Conservation (phyloP, 2,888 invertebrate genomes). For the Anthophora plumipes region DNA sequence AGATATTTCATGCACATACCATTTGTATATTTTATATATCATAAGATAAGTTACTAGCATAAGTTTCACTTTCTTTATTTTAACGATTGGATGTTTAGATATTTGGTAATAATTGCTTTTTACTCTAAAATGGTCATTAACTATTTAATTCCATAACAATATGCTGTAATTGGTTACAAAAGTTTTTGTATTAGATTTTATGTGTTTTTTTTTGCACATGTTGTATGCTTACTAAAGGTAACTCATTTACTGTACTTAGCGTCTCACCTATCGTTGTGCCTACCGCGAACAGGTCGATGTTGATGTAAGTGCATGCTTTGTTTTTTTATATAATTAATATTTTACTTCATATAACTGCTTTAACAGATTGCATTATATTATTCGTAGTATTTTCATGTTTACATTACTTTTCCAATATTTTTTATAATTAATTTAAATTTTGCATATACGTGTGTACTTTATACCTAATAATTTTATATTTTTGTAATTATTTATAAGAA, state of each 20-base stretch:
- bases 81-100: conserved; percentile 1
- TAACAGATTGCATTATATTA: conserved; percentile 38
- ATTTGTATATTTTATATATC: conserved; percentile 2
- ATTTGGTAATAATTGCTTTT: conserved; percentile 13
- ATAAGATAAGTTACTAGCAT: conserved; percentile 6
- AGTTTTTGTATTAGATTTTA: conserved; percentile 16
- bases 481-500: conserved; percentile 6
- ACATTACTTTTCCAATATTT: conserved; percentile 3
- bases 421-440: conserved; percentile 8
- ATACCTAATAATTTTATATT: no score
- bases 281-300: conserved; percentile 79
- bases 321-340: conserved; percentile 57
- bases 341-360: conserved; percentile 37
- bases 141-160: conserved; percentile 23
- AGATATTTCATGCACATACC: conserved; percentile 1
- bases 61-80: conserved; percentile 20
- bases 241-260: conserved; percentile 80
- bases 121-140: conserved; percentile 15
- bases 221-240: conserved; percentile 69
- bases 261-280: conserved; percentile 80
- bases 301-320: conserved; percentile 82
- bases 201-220: conserved; percentile 42
- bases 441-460: background rate
- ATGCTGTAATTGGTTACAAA: conserved; percentile 20
- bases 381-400: conserved; percentile 17